Evolutionary conservation across 2,113 vertebrate genomes (phyloP).

Genomic region (Falcunculus frontatus): DNA sequence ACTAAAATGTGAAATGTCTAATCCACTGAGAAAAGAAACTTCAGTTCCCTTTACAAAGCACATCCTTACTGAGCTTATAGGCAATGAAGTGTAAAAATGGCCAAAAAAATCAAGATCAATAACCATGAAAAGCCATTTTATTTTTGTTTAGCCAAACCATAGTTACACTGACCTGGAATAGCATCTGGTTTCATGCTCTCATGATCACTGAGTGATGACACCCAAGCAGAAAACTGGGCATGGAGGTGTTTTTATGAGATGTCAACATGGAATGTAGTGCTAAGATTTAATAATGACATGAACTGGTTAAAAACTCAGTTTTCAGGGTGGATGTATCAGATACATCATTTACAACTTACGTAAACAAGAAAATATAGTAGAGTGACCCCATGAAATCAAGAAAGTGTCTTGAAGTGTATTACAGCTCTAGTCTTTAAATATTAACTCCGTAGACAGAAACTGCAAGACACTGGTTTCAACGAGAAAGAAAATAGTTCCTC

Average conservation of each 20-base stretch:
- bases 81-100: constrained; percentile 56
- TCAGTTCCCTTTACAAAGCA: constrained; percentile 59
- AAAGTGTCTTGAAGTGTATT: background rate
- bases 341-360: background rate
- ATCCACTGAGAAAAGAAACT: constrained; percentile 57
- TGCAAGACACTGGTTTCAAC: background rate
- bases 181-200: constrained; percentile 55
- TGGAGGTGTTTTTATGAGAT: constrained; percentile 18
- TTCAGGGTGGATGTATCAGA: background rate
- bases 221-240: constrained; percentile 48
- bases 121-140: constrained; percentile 65
- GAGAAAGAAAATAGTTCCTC: background rate
- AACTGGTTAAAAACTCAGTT: background rate
- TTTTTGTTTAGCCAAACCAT: constrained; percentile 65
- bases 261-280: background rate
- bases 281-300: background rate
- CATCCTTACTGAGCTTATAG: constrained; percentile 32
- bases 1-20: constrained; percentile 61
- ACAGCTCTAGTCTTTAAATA: background rate
- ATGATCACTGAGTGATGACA: constrained; percentile 46
- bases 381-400: background rate
- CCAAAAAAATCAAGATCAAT: constrained; percentile 57
- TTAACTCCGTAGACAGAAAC: background rate
- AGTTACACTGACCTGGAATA: constrained; percentile 19
- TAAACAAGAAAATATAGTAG: background rate